phyloP scores from a whole-genome alignment of 2,888 invertebrate genomes.

The Drepana falcataria region DNA sequence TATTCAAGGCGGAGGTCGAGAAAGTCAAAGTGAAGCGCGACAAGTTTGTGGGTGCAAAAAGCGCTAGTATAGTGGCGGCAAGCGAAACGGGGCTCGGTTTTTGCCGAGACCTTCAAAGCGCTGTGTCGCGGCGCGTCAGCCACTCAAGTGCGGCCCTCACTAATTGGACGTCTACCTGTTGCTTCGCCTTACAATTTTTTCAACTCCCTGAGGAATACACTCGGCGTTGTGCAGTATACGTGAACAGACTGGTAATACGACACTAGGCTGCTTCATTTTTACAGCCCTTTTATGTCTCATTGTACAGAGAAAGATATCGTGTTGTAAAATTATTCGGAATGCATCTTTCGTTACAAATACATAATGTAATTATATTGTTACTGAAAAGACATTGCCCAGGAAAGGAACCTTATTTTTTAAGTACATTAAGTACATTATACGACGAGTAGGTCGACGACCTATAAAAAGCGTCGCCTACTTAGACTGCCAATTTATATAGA shows the following conservation, averaged over 20 bases:
- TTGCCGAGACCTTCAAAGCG: conserved; percentile 65
- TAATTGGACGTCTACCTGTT: conserved; percentile 78
- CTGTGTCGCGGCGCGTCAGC: conserved; percentile 63
- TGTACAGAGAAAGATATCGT: conserved; percentile 9
- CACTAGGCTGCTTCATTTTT: conserved; percentile 33
- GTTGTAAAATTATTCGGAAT: conserved; percentile 12
- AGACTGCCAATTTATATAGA: conserved; percentile 11
- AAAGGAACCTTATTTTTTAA: background rate
- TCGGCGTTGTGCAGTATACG: conserved; percentile 55
- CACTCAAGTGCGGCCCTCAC: conserved; percentile 63
- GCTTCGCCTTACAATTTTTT: conserved; percentile 63
- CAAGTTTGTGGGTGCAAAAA: conserved; percentile 60
- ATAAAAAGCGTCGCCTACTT: background rate
- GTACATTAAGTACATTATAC: too few species aligned
- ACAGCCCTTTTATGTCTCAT: conserved; percentile 13
- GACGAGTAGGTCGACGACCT: too few species aligned
- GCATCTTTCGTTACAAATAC: background rate
- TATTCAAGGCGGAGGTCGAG: conserved; percentile 43
- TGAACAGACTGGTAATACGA: conserved; percentile 54
- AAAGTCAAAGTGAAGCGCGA: conserved; percentile 63
- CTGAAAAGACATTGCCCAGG: background rate
- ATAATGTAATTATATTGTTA: background rate
- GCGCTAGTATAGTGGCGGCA: conserved; percentile 54
- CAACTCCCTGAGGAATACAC: conserved; percentile 46
- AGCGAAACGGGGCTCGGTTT: conserved; percentile 65